Evolutionary conservation across 1,140 invertebrate species (phyloP).

Genomic region (Trachymyrmex cornetzi): DNA sequence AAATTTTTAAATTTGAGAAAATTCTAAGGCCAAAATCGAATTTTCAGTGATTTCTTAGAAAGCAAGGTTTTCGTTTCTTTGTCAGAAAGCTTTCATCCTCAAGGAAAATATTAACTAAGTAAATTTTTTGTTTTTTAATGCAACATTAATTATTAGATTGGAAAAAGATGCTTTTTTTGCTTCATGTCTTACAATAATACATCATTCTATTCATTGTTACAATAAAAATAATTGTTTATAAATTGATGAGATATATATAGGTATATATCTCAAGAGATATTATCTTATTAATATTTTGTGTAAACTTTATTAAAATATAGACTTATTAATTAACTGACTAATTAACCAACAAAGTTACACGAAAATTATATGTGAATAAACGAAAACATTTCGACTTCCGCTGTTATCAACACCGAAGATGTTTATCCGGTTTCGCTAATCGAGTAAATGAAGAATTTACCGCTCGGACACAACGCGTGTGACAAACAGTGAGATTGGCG

Average conservation of each 20-base stretch:
- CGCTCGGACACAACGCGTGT: constrained; percentile 32
- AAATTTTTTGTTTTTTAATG: no score
- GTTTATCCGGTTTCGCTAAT: not conserved
- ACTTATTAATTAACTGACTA: constrained; percentile 1
- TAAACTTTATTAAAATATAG: not conserved
- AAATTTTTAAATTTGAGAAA: no score
- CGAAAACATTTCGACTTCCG: not conserved
- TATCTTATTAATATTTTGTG: not conserved
- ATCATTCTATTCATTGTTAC: not conserved
- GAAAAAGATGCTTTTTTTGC: not conserved
- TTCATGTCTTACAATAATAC: not conserved
- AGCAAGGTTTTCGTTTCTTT: no score
- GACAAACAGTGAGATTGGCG: constrained; percentile 34
- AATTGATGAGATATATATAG: no score
- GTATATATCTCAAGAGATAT: not conserved
- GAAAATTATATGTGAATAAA: not conserved
- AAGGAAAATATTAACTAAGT: no score
- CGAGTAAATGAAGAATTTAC: not conserved
- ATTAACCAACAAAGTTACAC: not conserved
- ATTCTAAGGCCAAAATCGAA: no score
- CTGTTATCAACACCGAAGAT: not conserved
- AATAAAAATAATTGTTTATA: not conserved
- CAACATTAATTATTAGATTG: not conserved
- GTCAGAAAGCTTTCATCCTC: no score
- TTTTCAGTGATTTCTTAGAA: no score